Evolutionary conservation across 2,113 vertebrate genomes (phyloP).

Genomic region (Mobula hypostoma): DNA sequence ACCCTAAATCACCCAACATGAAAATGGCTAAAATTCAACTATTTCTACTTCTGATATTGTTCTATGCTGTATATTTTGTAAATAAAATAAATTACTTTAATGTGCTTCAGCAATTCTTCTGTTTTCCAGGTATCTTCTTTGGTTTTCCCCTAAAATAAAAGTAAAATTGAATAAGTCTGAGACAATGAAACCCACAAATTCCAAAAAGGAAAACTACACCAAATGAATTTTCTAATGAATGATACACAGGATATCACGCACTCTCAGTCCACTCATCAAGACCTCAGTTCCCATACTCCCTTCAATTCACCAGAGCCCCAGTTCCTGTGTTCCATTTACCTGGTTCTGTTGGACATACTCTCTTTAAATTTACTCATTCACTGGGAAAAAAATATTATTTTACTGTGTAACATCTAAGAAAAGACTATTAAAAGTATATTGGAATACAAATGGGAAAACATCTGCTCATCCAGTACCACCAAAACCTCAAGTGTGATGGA

Average conservation of each 20-base stretch:
- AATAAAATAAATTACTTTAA: constrained; percentile 58
- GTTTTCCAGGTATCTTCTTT: constrained; percentile 91
- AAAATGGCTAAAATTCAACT: background rate
- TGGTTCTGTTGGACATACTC: too few species aligned
- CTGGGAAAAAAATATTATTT: too few species aligned
- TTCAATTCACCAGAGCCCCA: background rate
- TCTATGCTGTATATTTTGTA: background rate
- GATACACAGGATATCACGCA: background rate
- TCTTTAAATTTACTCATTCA: too few species aligned
- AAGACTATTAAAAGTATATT: too few species aligned
- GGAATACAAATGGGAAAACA: background rate
- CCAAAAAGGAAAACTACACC: background rate
- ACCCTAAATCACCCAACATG: background rate
- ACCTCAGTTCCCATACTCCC: background rate
- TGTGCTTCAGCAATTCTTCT: constrained; percentile 74
- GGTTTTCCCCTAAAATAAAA: constrained; percentile 66
- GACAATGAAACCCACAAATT: background rate
- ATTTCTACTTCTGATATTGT: background rate
- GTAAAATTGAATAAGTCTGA: background rate
- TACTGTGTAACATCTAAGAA: too few species aligned
- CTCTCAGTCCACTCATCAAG: too few species aligned
- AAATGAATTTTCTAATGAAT: background rate
- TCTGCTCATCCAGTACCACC: background rate
- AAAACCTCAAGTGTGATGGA: background rate
- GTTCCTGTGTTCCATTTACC: too few species aligned